Evolutionary conservation across 2,113 vertebrate genomes (phyloP), one percentile per base, ranked within the genome.

Genomic region (Bucco capensis): DNA sequence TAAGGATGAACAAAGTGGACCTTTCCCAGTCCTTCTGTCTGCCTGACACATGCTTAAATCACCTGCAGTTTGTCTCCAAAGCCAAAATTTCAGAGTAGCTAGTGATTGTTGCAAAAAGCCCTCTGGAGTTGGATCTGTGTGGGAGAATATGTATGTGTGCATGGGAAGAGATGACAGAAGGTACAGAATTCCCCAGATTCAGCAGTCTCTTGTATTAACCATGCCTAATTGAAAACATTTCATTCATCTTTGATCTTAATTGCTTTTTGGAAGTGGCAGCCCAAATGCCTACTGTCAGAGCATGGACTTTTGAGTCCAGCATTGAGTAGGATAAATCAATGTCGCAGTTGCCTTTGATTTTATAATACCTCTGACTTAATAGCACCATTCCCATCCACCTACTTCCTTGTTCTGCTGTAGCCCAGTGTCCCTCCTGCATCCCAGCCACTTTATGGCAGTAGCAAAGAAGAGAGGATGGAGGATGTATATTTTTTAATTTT

Each of bases 241-340:
- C 35, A 49, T 79, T 92, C 95, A 94, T 93, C 94, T 96, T 96
- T 95, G 92, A 95, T 95, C 92, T 96, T 93, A 92, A 96, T 85
- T 78, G 76, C 72, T 90, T 94, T 95, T 77, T 51, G 83, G 62
- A 93, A 89, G 81, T 57, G 64, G 35, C 58, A 88, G 85, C 50
- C 51, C 62, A 75, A 86, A 81, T 85, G 57, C 56, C 30, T 76
- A 11, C 74, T 86, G 67, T 84, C 83, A 95, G 78, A 94, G 58
- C 73, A 91, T 0, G 3, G 46, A 60, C 33, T 94, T 94, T 87
- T 37, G 64, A 80, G 79, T 67, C 73, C 79, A 86, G 82, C 82
- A 83, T 31, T 86, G 92, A 81, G 85, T 7, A 60, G 91, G 42
- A 95, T 94, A 83, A 87, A 94, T 88, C 77, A 73, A 16, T 54